These are phyloP conservation scores for Sitobion miscanthi DNA, from an alignment of 1,140 invertebrate species.

Conservation along the genomic window DNA sequence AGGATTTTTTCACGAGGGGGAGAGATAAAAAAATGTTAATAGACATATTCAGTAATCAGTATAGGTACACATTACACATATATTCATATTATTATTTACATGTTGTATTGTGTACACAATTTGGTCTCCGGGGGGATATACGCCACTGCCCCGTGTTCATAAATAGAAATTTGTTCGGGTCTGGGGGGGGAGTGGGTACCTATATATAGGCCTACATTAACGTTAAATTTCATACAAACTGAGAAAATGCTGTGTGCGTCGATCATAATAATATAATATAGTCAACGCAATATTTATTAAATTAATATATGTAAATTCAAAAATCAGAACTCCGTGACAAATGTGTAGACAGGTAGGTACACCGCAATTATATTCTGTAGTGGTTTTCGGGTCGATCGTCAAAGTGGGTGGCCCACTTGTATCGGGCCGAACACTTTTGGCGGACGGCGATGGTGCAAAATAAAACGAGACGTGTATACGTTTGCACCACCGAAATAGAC, in stretches of 20 bases:
- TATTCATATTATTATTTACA: too few relatives aligned
- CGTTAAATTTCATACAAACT: background rate
- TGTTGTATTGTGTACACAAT: too few relatives aligned
- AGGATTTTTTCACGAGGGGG: too few relatives aligned
- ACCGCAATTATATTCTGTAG: background rate
- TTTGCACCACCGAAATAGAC: background rate
- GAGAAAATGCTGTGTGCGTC: background rate
- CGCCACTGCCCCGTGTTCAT: too few relatives aligned
- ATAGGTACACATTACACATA: too few relatives aligned
- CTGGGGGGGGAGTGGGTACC: too few relatives aligned
- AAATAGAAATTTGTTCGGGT: too few relatives aligned
- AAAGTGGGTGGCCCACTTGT: background rate
- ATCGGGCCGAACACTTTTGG: background rate
- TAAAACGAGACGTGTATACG: background rate
- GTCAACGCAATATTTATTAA: background rate
- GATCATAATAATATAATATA: background rate
- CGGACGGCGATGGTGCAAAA: background rate
- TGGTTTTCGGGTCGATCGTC: background rate
- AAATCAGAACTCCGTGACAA: background rate
- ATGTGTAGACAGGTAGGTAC: background rate
- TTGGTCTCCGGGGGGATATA: too few relatives aligned
- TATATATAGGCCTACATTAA: too few relatives aligned
- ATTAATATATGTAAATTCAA: background rate
- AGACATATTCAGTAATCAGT: too few relatives aligned
- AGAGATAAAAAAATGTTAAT: too few relatives aligned